Evolutionary conservation across 1,140 invertebrate species (phyloP), one percentile per base, ranked within the genome.

Genomic region (Diorhabda sublineata): DNA sequence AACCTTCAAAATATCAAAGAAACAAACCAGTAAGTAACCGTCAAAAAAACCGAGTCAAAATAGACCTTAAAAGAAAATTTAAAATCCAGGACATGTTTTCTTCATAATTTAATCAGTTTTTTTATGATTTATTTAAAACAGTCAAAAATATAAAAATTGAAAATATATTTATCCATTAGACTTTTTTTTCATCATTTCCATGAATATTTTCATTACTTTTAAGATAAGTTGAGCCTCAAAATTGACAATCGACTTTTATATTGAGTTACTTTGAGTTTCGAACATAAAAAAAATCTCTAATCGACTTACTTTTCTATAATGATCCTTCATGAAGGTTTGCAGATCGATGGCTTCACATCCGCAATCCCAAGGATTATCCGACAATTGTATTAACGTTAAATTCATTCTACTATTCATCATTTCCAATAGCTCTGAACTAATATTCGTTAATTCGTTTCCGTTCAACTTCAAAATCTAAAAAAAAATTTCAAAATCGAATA

Each of bases 321-420:
- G 69, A 61, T 60, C 66, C 69, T 45, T 72, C 52, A 71, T 57
- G 42, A 59, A 75, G 26, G 64, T 67, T 42, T 70, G 70, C 9
- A 78, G 62, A 66, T 72, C 58, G 42, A 62, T 59, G 8, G 68
- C 47, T 2, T 45, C 41, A 67, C 74, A 76, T 45, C 71, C 72
- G 63, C 76, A 78, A 56, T 57, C 65, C 76, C 76, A 80, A 43
- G 76, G 75, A 75, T 80, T 80, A 47, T 73, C 60, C 45, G 75
- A 44, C 41, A 79, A 70, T 6, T 65, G 68, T 7, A 80, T 56
- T n/a, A 67, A 68, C 58, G 59, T 67, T 41, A 77, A 63, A 3
- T 42, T 61, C 7, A 7, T 42, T 43, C 61, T 66, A 43, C 68
- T 68, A 11, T 60, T 67, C 60, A 80, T 59, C 7, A 61, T 26